Evolutionary conservation across 1,140 invertebrate species (phyloP).

Genomic region (Drosophila navojoa): DNA sequence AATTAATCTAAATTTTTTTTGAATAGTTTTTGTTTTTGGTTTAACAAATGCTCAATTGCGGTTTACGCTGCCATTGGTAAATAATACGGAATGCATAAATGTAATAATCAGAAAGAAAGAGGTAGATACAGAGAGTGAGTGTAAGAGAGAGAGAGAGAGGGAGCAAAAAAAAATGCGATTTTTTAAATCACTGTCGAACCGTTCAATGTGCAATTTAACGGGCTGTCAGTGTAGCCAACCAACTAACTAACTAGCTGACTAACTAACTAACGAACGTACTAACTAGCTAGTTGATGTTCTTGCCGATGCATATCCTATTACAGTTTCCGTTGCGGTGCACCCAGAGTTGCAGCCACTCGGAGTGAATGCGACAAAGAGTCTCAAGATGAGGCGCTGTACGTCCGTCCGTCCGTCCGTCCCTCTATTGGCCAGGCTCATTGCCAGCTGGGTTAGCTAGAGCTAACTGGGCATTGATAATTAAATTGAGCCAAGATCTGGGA

Average conservation of each 20-base stretch:
- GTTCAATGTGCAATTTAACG: slow-evolving; percentile 31
- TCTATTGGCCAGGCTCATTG: neutral
- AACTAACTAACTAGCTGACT: neutral
- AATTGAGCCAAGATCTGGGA: neutral
- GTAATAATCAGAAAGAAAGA: neutral
- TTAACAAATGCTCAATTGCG: no score
- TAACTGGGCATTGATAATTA: no score
- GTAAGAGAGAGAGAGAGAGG: no score
- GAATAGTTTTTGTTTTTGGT: no score
- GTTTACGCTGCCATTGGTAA: no score
- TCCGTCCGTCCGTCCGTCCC: no score
- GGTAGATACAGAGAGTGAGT: neutral
- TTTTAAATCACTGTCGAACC: neutral
- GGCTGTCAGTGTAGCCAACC: slow-evolving; percentile 9
- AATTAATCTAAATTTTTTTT: neutral
- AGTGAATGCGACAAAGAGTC: neutral
- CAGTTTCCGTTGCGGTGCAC: slow-evolving; percentile 31
- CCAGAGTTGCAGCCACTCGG: neutral
- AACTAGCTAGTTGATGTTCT: slow-evolving; percentile 22
- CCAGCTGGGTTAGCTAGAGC: neutral
- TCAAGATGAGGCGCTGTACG: neutral
- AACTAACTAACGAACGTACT: neutral
- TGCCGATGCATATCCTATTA: slow-evolving; percentile 30
- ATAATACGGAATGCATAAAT: neutral
- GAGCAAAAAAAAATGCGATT: neutral